A percentile compares a stretch with the other conserved stretches of the same genome.
These are phyloP conservation scores for Festucalex cinctus DNA, from an alignment of 2,113 vertebrate genomes.

Conservation along the genomic window DNA sequence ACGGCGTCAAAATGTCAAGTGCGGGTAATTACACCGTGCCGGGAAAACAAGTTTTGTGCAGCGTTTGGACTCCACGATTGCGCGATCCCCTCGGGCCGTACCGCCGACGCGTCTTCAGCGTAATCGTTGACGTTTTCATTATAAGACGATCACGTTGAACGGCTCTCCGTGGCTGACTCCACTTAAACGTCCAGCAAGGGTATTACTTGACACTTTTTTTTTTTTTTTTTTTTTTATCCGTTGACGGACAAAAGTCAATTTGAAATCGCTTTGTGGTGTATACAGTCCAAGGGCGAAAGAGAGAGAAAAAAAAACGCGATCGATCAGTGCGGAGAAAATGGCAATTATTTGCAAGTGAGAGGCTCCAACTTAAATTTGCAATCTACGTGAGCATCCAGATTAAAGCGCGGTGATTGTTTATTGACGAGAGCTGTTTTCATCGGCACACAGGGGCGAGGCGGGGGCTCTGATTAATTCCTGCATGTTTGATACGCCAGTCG, in stretches of 20 bases:
- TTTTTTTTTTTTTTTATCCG: background rate
- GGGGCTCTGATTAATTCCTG: slow-evolving; percentile 15
- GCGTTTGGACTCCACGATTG: background rate
- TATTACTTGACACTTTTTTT: slow-evolving; percentile 41
- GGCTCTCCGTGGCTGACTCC: slow-evolving; percentile 25
- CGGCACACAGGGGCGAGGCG: background rate
- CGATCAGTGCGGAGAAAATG: slow-evolving; percentile 14
- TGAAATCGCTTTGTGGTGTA: background rate
- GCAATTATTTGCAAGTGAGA: slow-evolving; percentile 29
- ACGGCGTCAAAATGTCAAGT: slow-evolving; percentile 3
- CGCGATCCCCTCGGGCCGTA: slow-evolving; percentile 1
- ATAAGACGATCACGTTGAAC: slow-evolving; percentile 34
- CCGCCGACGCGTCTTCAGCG: slow-evolving; percentile 32
- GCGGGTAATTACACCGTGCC: background rate
- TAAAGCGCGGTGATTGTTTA: slow-evolving; percentile 52
- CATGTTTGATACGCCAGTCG: slow-evolving; percentile 14
- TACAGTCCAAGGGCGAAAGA: background rate
- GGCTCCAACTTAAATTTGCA: slow-evolving; percentile 21
- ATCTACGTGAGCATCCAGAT: slow-evolving; percentile 23
- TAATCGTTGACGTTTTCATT: slow-evolving; percentile 56
- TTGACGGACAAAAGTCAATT: background rate
- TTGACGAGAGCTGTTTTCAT: slow-evolving; percentile 38
- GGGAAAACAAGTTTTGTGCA: background rate
- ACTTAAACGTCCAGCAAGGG: slow-evolving; percentile 19
- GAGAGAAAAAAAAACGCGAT: slow-evolving; percentile 9